A percentile compares a stretch with the other conserved stretches of the same genome.
Evolutionary conservation across 2,888 invertebrate genomes (phyloP).

Genomic region (Sarcophaga rosellei): DNA sequence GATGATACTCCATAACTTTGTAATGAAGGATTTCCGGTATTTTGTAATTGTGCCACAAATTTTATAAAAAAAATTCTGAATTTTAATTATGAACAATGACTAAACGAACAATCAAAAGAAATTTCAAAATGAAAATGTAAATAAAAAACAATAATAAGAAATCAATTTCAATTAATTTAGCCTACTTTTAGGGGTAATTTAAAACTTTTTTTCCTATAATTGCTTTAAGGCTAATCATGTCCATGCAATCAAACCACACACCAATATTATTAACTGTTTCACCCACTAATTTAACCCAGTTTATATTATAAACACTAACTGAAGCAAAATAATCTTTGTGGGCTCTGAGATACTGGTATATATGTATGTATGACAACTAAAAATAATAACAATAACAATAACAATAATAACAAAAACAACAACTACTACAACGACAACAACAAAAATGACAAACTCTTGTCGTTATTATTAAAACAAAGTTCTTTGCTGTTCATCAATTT

Average conservation of each 20-base stretch:
- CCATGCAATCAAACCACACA: too few relatives aligned
- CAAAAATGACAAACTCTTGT: conserved; percentile 58
- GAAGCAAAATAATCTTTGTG: conserved; percentile 4
- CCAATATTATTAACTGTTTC: too few relatives aligned
- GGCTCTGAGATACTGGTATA: not conserved
- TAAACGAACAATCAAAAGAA: not conserved
- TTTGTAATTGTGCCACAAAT: conserved; percentile 71
- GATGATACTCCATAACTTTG: conserved; percentile 60
- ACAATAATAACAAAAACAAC: not conserved
- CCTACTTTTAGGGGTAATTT: not conserved
- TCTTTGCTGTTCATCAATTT: conserved; percentile 66
- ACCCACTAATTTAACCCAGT: too few relatives aligned
- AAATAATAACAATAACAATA: not conserved
- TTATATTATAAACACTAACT: not conserved
- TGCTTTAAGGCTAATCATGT: not conserved
- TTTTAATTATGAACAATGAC: conserved; percentile 36
- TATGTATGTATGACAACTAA: conserved; percentile 2
- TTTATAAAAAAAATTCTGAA: conserved; percentile 42
- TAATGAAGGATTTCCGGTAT: conserved; percentile 72
- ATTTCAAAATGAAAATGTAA: not conserved
- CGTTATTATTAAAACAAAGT: conserved; percentile 68
- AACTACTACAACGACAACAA: not conserved
- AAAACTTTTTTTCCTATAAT: not conserved
- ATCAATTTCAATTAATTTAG: not conserved
- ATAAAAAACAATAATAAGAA: not conserved